phyloP scores from a whole-genome alignment of 1,140 invertebrate species.

The Sitodiplosis mosellana region DNA sequence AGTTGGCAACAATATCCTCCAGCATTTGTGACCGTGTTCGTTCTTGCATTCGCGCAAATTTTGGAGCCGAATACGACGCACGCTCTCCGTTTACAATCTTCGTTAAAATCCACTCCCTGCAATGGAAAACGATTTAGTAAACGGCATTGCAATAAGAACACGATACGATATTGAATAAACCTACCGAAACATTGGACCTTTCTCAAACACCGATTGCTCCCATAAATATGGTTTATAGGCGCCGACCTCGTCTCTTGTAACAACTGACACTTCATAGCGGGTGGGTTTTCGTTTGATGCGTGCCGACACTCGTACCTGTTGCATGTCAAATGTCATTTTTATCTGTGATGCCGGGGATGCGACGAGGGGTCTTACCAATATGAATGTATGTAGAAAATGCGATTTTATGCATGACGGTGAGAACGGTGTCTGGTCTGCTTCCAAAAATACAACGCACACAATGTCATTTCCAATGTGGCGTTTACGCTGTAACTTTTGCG shows the following conservation, averaged over 20 bases:
- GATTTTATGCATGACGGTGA: constrained; percentile 85
- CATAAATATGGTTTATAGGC: constrained; percentile 92
- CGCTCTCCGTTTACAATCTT: constrained; percentile 96
- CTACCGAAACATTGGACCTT: constrained; percentile 61
- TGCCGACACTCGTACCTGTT: constrained; percentile 57
- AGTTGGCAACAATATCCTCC: constrained; percentile 83
- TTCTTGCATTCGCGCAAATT: constrained; percentile 91
- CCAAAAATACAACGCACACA: constrained; percentile 64
- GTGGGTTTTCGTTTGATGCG: constrained; percentile 68
- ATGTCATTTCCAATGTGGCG: constrained; percentile 73
- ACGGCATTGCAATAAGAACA: not conserved
- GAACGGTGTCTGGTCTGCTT: constrained; percentile 80
- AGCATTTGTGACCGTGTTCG: constrained; percentile 80
- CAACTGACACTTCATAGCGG: constrained; percentile 79
- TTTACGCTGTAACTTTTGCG: constrained; percentile 87
- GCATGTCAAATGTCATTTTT: constrained; percentile 2
- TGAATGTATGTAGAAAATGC: constrained; percentile 84
- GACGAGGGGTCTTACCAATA: constrained; percentile 39
- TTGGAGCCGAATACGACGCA: constrained; percentile 89
- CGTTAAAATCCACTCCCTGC: constrained; percentile 82
- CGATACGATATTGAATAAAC: constrained; percentile 3
- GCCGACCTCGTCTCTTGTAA: constrained; percentile 91
- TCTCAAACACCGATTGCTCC: constrained; percentile 85
- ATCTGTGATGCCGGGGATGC: not conserved
- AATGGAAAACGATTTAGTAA: not conserved